phyloP scores from a whole-genome alignment of 2,113 vertebrate species.

The Camelus bactrianus region DNA sequence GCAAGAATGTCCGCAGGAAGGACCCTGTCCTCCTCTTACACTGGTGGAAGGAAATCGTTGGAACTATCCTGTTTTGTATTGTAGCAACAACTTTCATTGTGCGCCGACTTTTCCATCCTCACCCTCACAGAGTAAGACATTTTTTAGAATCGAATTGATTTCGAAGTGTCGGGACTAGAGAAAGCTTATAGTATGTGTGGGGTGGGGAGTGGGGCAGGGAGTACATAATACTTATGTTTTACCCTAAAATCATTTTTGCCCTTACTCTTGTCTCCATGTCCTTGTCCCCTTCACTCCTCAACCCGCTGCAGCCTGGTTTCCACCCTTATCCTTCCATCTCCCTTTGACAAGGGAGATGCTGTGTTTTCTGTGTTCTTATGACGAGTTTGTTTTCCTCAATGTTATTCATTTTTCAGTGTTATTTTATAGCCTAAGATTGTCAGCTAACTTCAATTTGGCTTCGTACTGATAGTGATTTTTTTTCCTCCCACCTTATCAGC shows the following conservation, averaged over 20 bases:
- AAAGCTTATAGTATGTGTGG: background rate
- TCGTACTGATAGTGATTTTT: slow-evolving; percentile 69
- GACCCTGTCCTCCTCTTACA: slow-evolving; percentile 96
- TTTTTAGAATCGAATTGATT: slow-evolving; percentile 40
- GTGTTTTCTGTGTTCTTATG: background rate
- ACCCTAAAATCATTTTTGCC: background rate
- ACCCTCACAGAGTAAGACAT: slow-evolving; percentile 89
- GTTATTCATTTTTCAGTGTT: background rate
- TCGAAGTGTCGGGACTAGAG: background rate
- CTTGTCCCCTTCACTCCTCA: background rate
- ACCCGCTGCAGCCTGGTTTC: background rate
- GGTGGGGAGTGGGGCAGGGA: rapidly evolving
- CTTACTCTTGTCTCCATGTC: rapidly evolving
- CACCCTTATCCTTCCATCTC: background rate
- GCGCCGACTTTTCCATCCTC: slow-evolving; percentile 96
- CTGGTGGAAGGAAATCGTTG: slow-evolving; percentile 99
- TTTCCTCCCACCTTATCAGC: slow-evolving; percentile 85
- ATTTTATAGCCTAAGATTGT: slow-evolving; percentile 3
- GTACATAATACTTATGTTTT: background rate
- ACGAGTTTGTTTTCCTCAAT: slow-evolving; percentile 13
- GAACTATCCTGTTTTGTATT: slow-evolving; percentile 97
- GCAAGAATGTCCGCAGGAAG: slow-evolving; percentile 90
- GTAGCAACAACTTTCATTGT: slow-evolving; percentile 96
- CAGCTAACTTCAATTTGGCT: slow-evolving; percentile 38
- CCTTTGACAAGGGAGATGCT: background rate